Base-by-base conservation (phyloP, 2,113 vertebrate genomes). In the Hipposideros armiger region DNA sequence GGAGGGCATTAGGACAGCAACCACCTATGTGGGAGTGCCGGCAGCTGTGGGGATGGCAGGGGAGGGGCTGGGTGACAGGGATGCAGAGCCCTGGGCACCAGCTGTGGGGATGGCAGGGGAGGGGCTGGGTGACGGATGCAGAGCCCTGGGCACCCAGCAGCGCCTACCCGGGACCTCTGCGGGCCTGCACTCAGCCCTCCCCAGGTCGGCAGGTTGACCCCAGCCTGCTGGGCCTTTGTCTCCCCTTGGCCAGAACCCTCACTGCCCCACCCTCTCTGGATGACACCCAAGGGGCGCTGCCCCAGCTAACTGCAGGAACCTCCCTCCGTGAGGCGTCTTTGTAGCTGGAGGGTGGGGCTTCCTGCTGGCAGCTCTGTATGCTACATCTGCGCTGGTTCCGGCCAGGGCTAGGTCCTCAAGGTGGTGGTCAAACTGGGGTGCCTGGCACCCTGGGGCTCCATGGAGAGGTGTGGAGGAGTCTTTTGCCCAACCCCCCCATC, bases 1-100 rank as follows among this genome's bases (percentile, higher is more conserved):
- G 87, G 42, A 36, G 36, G 11, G 60, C 88, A 47, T 67, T 28
- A 56, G 95, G 92, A 78, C 42, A 62, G 95, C 87, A 98, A 70
- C 86, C 88, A 87, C 87, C 95, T 95, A 30, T 88, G 88, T 0
- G 4, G 50, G 50, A 93, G 87, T 0, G 2, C 60, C 76, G 89
- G 95, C 42, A 54, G 11, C 36, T 19, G 64, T 70, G 50, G 32
- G 60, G 67, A 11, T 17, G 73, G 24, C 4, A 28, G 28, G 50
- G 67, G 81, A 32, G 81, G 73, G 50, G 22, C 1, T 0, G 4
- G 11, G 62, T 80, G 88, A 82, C 69, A 64, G 95, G 10, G 26
- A 47, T 30, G 22, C 58, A 56, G 82, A 80, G 66, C 72, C 26
- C 52, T 32, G 19, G 3, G 56, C 56, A 45, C 50, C 36, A 54